Conservation (phyloP, 2,113 vertebrate species). For the Lepus europaeus region DNA sequence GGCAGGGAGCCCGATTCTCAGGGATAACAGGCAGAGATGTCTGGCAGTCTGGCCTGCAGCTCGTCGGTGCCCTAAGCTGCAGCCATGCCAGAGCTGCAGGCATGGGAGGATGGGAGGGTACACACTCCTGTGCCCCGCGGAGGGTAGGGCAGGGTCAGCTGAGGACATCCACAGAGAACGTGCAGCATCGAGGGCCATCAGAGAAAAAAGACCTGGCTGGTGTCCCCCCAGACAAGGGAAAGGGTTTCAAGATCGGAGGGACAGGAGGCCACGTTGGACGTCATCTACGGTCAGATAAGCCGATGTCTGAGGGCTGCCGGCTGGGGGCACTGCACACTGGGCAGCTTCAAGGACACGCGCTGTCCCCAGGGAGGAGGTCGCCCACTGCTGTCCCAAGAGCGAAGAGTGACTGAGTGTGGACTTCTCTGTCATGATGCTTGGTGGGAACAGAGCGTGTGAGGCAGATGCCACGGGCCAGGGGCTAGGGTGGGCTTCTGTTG, state of each 20-base stretch:
- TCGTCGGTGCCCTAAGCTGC: background rate
- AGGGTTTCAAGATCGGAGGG: background rate
- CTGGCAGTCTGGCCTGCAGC: background rate
- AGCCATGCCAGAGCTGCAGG: rapidly evolving
- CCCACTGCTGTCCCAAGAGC: background rate
- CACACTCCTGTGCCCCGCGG: rapidly evolving
- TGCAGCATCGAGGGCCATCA: background rate
- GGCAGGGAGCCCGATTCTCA: background rate
- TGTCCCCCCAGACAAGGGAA: too few relatives aligned
- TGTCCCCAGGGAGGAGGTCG: background rate
- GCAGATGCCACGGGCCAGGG: background rate
- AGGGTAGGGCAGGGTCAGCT: background rate
- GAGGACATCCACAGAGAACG: too few relatives aligned
- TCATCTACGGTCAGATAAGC: background rate
- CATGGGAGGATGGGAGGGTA: background rate
- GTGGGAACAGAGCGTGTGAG: background rate
- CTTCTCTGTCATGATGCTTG: background rate
- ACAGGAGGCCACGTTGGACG: rapidly evolving
- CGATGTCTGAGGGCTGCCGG: background rate
- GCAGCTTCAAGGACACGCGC: background rate
- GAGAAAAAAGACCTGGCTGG: background rate
- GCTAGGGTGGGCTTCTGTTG: background rate
- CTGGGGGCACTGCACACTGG: background rate
- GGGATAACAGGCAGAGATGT: background rate
- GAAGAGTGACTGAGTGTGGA: too few relatives aligned